Base-by-base conservation (phyloP, 2,888 invertebrate genomes). In the Halocaridina rubra region DNA sequence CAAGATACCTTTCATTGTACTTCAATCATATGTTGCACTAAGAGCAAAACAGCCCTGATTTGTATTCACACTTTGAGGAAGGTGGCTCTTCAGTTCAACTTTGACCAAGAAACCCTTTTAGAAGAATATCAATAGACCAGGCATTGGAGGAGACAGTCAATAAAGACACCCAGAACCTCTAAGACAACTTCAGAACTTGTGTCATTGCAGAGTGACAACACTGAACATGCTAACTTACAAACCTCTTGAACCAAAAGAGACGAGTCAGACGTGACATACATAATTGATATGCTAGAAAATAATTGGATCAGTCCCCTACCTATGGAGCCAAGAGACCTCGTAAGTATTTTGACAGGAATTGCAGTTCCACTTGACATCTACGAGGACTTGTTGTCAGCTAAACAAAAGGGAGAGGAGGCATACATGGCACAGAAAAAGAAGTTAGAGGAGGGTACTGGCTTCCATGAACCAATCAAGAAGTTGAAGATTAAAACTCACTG, bases 241-340 rank as follows among this genome's bases (percentile, higher is more conserved):
- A 22, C 69, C 29, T 24, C 29, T 16, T 29, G 69, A 67, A 67
- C 29, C 29, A 67, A 24, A 67, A 67, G 69, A 67, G 69, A 67
- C 16, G 69, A 67, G 29, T 67, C 27, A 22, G 69, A 67, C 29
- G 69, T 67, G 27, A 24, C 69, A 16, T n/a, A 61, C 24, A n/a
- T 67, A 67, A 67, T 67, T 67, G 27, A 67, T 67, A 67, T 67
- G 69, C 69, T 67, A 67, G 69, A 67, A 67, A 67, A 67, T 16
- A 67, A 67, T 67, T 67, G 19, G 22, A 67, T 67, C 69, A 27
- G 27, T 67, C 29, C 69, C 69, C 69, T 27, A 24, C 27, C 69
- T 67, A 67, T 67, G 69, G 69, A 67, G 29, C 69, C 22, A 67
- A 67, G 69, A 13, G 69, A 67, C 69, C 69, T 67, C 27, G 29